Base-by-base conservation (phyloP, 2,113 vertebrate genomes). In the Hirundichthys speculiger region DNA sequence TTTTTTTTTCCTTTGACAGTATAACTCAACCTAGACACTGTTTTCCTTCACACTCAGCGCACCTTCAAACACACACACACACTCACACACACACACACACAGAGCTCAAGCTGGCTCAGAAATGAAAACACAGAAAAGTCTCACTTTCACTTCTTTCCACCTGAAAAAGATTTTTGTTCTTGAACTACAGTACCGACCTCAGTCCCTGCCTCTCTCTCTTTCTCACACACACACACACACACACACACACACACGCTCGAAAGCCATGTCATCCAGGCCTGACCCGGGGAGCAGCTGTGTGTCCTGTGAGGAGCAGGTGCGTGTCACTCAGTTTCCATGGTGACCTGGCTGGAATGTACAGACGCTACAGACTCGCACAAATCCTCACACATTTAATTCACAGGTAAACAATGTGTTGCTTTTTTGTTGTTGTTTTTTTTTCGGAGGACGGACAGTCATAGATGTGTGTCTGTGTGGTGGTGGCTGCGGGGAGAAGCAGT, bases 381-480 rank as follows among this genome's bases (percentile, higher is more conserved):
- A 47, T 43, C 24, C 72, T 39, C 59, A 70, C 69, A 67, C 61
- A 38, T 11, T 16, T 9, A 73, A 41, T 69, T 82, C 74, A 88
- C 84, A 87, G 75, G 84, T 88, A 90, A 87, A 91, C 86, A 88
- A 77, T 9, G 57, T 3, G 14, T 50, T n/a, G n/a, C n/a, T n/a
- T n/a, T n/a, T n/a, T 52, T 42, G 45, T 21, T 41, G 13, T 41
- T 41, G 8, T 39, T 13, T 39, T 41, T 19, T 50, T 59, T 43
- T 30, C 57, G 60, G 22, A 69, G 83, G 77, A 86, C 57, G 64
- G 80, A 82, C 67, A 60, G 62, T 71, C 24, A 25, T 47, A 56
- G 40, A 41, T 69, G 64, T 74, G 75, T 30, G 58, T 38, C 18
- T 38, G 43, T 21, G 46, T 65, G 56, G 60, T 22, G n/a, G 3